Evolutionary conservation across 2,888 invertebrate genomes (phyloP).

Genomic region (Lutraria lutraria): DNA sequence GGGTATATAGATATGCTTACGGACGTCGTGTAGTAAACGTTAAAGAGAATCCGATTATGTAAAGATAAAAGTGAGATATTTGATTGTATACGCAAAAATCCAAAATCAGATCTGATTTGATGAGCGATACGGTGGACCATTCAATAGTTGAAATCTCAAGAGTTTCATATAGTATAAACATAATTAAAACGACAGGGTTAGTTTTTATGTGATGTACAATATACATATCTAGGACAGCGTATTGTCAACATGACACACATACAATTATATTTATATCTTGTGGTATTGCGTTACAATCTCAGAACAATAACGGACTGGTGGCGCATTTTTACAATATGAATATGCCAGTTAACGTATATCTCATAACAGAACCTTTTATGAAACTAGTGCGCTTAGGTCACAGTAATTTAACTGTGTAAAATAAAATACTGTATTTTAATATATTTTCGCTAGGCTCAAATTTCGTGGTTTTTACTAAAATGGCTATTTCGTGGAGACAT

Average conservation of each 20-base stretch:
- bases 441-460: too few species aligned
- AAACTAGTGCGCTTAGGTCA: too few species aligned
- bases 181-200: background rate
- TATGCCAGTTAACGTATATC: background rate
- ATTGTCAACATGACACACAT: background rate
- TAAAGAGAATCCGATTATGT: constrained; percentile 37
- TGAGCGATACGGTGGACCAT: constrained; percentile 16
- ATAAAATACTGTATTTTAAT: too few species aligned
- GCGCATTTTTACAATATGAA: background rate
- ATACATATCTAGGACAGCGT: background rate
- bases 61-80: constrained; percentile 25
- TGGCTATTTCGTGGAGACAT: too few species aligned
- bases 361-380: background rate
- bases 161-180: background rate
- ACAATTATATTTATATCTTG: background rate
- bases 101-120: constrained; percentile 15
- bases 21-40: constrained; percentile 41
- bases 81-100: background rate
- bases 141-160: constrained; percentile 9
- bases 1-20: constrained; percentile 3
- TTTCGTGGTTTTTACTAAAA: too few species aligned
- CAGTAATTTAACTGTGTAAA: too few species aligned
- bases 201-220: background rate
- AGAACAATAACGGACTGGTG: background rate
- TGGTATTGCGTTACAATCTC: background rate